A percentile compares a stretch with the other conserved stretches of the same genome.
These are phyloP conservation scores for Mythimna vitellina DNA, from an alignment of 2,888 invertebrate genomes.

Conservation along the genomic window DNA sequence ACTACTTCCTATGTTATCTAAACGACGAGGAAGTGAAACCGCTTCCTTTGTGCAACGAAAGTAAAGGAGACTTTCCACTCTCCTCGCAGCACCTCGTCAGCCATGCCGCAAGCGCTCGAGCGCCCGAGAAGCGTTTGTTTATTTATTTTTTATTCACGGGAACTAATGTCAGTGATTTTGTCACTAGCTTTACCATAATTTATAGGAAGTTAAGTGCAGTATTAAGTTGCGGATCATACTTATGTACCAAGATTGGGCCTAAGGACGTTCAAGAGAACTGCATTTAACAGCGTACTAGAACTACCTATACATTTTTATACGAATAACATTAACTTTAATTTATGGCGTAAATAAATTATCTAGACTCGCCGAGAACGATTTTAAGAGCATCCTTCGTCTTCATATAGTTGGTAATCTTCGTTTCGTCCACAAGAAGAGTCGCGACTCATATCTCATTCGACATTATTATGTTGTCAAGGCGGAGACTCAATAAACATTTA, in stretches of 20 bases:
- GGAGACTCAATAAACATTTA: slow-evolving; percentile 5
- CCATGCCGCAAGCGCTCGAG: not conserved
- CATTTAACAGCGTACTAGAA: not conserved
- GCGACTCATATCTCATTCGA: slow-evolving; percentile 8
- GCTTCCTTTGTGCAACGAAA: slow-evolving; percentile 58
- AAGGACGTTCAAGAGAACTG: not conserved
- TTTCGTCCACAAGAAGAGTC: not conserved
- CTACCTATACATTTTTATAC: not conserved
- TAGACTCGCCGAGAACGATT: not conserved
- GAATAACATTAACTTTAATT: not conserved
- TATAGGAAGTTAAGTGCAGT: not conserved
- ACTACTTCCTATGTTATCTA: slow-evolving; percentile 68
- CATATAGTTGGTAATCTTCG: not conserved
- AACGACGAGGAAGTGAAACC: slow-evolving; percentile 70
- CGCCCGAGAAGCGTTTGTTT: not conserved
- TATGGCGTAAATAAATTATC: no score
- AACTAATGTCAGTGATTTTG: not conserved
- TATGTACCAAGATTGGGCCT: not conserved
- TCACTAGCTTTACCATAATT: not conserved
- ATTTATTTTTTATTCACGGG: not conserved
- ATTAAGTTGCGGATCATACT: not conserved
- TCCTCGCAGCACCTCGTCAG: slow-evolving; percentile 4
- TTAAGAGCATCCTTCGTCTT: slow-evolving; percentile 1
- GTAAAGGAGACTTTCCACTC: slow-evolving; percentile 65
- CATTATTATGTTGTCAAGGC: slow-evolving; percentile 1